Conservation (phyloP, 2,113 vertebrate species). For the Neomonachus schauinslandi region DNA sequence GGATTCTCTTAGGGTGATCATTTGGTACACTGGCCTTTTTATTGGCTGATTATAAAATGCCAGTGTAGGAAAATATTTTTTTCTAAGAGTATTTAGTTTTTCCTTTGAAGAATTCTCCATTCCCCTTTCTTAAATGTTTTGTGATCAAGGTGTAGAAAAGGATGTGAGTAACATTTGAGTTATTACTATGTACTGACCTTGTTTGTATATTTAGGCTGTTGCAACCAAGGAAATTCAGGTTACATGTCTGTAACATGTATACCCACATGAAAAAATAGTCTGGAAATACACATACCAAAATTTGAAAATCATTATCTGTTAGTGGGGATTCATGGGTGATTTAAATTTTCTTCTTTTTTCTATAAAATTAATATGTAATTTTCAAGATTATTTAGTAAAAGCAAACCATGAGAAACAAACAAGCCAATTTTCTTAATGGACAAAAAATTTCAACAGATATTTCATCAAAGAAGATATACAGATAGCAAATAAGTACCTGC, state of each 20-base stretch:
- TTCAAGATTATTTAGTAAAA: background rate
- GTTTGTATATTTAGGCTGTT: conserved; percentile 13
- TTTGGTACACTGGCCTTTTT: background rate
- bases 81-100: background rate
- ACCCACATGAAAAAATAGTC: background rate
- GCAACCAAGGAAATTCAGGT: background rate
- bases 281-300: background rate
- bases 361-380: background rate
- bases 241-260: background rate
- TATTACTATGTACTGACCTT: background rate
- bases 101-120: background rate
- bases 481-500: background rate
- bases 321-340: background rate
- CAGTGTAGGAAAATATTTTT: background rate
- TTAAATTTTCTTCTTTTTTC: conserved; percentile 11
- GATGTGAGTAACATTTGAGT: background rate
- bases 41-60: background rate
- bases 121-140: background rate
- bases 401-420: background rate
- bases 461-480: background rate
- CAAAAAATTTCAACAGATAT: conserved; percentile 10
- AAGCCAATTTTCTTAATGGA: background rate
- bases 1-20: background rate
- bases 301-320: background rate
- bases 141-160: background rate